Evolutionary conservation across 1,140 invertebrate genomes (phyloP).

Genomic region (Forficula auricularia): DNA sequence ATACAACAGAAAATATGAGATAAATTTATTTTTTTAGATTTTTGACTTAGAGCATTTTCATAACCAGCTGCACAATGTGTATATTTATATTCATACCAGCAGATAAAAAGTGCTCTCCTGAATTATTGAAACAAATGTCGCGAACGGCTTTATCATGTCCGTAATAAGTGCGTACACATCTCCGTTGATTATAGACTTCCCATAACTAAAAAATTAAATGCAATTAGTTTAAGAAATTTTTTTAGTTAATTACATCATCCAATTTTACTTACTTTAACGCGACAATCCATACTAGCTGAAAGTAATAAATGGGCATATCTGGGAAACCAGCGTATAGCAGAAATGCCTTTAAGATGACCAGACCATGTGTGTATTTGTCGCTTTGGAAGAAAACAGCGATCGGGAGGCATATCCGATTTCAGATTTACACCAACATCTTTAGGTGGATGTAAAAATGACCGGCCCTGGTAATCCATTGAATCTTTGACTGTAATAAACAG

Average conservation of each 20-base stretch:
- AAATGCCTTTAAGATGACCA: constrained; percentile 94
- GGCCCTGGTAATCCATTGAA: constrained; percentile 85
- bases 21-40: too few species aligned
- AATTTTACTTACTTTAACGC: constrained; percentile 57
- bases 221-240: too few species aligned
- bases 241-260: too few species aligned
- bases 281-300: constrained; percentile 90
- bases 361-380: constrained; percentile 90
- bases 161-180: constrained; percentile 88
- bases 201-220: constrained; percentile 51
- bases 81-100: constrained; percentile 49
- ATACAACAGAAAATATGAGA: constrained; percentile 7
- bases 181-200: constrained; percentile 93
- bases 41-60: too few species aligned
- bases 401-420: constrained; percentile 75
- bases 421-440: constrained; percentile 93
- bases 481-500: constrained; percentile 66
- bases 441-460: constrained; percentile 85
- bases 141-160: constrained; percentile 94
- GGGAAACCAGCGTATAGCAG: constrained; percentile 91
- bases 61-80: too few species aligned
- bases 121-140: constrained; percentile 92
- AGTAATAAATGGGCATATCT: constrained; percentile 84
- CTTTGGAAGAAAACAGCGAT: constrained; percentile 95
- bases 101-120: constrained; percentile 81